These are phyloP conservation scores for Monopis laevigella DNA, from an alignment of 2,888 invertebrate species.

Conservation along the genomic window DNA sequence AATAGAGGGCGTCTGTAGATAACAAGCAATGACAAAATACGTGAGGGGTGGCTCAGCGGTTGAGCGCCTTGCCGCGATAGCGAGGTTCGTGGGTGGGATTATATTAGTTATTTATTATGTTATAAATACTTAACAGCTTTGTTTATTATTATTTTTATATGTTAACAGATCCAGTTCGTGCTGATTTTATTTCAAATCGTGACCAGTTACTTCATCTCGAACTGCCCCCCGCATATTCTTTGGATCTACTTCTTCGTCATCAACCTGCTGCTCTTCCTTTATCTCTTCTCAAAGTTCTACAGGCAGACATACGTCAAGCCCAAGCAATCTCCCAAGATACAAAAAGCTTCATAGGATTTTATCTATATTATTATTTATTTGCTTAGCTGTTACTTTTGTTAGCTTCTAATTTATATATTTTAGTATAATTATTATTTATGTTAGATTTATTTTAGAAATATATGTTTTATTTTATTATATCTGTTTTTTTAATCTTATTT, in stretches of 20 bases:
- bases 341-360: background rate
- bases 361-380: too few relatives aligned
- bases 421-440: too few relatives aligned
- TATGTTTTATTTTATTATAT: too few relatives aligned
- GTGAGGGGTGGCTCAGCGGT: too few relatives aligned
- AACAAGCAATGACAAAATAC: too few relatives aligned
- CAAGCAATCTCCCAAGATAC: conserved; percentile 18
- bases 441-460: too few relatives aligned
- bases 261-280: conserved; percentile 64
- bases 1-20: too few relatives aligned
- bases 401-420: background rate
- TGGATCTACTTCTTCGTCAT: conserved; percentile 49
- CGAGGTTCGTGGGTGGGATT: too few relatives aligned
- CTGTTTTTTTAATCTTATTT: too few relatives aligned
- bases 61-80: too few relatives aligned
- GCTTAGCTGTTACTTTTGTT: too few relatives aligned
- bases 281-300: conserved; percentile 69
- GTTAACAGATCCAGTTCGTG: conserved; percentile 4
- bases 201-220: conserved; percentile 1
- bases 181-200: conserved; percentile 7
- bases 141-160: too few relatives aligned
- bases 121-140: background rate
- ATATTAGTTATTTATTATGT: background rate
- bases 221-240: conserved; percentile 3
- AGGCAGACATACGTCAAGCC: conserved; percentile 56